A percentile compares a stretch with the other conserved stretches of the same genome.
phyloP scores from a whole-genome alignment of 1,140 invertebrate genomes.

The Caenorhabditis remanei region DNA sequence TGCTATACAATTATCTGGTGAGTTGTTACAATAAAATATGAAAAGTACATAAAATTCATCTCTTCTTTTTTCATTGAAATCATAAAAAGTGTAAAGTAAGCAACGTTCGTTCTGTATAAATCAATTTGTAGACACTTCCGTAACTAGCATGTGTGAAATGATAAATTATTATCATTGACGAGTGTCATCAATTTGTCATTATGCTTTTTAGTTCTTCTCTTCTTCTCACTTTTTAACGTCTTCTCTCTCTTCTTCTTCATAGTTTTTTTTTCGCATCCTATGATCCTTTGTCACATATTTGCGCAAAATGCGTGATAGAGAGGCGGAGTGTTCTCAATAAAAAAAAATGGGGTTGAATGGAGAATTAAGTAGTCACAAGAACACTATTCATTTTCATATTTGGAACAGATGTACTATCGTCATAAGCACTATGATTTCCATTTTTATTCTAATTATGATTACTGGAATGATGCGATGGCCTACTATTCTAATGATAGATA shows the following conservation, averaged over 20 bases:
- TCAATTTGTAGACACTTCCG: conserved; percentile 24
- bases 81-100: conserved; percentile 36
- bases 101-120: conserved; percentile 16
- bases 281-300: conserved; percentile 36
- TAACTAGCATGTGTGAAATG: conserved; percentile 3
- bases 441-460: conserved; percentile 53
- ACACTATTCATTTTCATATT: neutral
- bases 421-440: conserved; percentile 48
- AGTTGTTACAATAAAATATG: neutral
- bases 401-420: conserved; percentile 13
- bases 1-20: conserved; percentile 26
- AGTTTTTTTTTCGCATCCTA: conserved; percentile 21
- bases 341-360: conserved; percentile 39
- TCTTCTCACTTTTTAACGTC: neutral
- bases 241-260: neutral
- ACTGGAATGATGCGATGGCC: conserved; percentile 25
- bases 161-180: conserved; percentile 45
- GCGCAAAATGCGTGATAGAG: conserved; percentile 53
- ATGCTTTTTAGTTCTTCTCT: conserved; percentile 42
- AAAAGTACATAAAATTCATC: neutral
- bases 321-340: conserved; percentile 39
- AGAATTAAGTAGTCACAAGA: conserved; percentile 18
- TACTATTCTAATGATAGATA: conserved; percentile 23
- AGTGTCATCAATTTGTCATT: conserved; percentile 18
- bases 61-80: conserved; percentile 3